These are phyloP conservation scores for Caenorhabditis inopinata DNA, from an alignment of 1,140 invertebrate species.

Conservation along the genomic window DNA sequence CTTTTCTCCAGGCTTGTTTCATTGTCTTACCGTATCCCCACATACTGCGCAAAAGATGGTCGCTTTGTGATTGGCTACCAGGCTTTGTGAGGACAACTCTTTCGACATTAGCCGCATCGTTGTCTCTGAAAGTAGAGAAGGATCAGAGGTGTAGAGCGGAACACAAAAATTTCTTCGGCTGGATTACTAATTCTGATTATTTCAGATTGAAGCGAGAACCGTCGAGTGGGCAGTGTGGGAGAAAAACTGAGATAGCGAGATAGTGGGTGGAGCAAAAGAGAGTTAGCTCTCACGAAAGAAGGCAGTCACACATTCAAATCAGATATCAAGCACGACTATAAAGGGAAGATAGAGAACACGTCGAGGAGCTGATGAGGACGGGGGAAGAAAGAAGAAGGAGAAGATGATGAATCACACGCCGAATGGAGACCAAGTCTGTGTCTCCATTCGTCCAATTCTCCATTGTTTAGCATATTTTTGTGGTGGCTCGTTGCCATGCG, in stretches of 20 bases:
- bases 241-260: too few relatives aligned
- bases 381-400: neutral
- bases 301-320: conserved; percentile 1
- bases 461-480: conserved; percentile 4
- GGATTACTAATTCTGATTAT: neutral
- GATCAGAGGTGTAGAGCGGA: neutral
- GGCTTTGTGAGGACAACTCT: neutral
- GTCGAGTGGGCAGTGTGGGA: neutral
- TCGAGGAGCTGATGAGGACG: neutral
- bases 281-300: too few relatives aligned
- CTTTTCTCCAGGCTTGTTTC: neutral
- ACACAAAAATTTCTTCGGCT: neutral
- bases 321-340: conserved; percentile 18
- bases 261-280: neutral
- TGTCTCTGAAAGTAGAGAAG: neutral
- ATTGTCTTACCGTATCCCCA: conserved; percentile 52
- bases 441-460: neutral
- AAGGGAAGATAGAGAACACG: neutral
- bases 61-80: conserved; percentile 25
- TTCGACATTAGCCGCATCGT: conserved; percentile 26
- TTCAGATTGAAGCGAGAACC: neutral
- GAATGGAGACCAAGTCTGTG: neutral
- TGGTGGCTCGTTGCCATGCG: neutral
- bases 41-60: conserved; percentile 52
- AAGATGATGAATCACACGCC: conserved; percentile 15